A percentile compares a stretch with the other conserved stretches of the same genome.
phyloP scores from a whole-genome alignment of 2,888 invertebrate genomes.

The Cataglyphis cursor region DNA sequence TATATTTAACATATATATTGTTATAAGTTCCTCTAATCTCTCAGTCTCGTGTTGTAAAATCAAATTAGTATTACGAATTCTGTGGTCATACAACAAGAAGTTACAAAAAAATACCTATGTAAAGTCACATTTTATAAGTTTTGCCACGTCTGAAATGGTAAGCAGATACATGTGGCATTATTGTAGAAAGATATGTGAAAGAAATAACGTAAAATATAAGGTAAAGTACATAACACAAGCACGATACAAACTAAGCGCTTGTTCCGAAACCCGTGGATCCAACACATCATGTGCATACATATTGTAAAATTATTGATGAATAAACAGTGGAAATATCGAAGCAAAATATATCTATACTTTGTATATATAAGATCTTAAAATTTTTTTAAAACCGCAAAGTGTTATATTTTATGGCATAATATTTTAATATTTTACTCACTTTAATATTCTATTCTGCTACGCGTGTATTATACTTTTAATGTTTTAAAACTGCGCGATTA shows the following conservation, averaged over 20 bases:
- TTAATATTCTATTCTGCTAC: neutral
- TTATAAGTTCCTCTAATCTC: constrained; percentile 81
- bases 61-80: constrained; percentile 82
- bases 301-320: constrained; percentile 84
- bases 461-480: neutral
- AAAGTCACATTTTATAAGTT: constrained; percentile 76
- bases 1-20: constrained; percentile 77
- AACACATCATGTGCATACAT: constrained; percentile 81
- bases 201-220: constrained; percentile 63
- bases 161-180: constrained; percentile 79
- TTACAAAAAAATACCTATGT: constrained; percentile 65
- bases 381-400: constrained; percentile 12
- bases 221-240: constrained; percentile 74
- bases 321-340: constrained; percentile 82
- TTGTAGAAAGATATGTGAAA: constrained; percentile 73
- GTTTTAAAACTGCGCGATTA: constrained; percentile 5
- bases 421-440: constrained; percentile 13
- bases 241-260: constrained; percentile 77
- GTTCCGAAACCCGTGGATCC: constrained; percentile 77
- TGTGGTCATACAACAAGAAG: constrained; percentile 68
- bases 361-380: constrained; percentile 44
- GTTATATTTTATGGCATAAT: neutral
- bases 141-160: constrained; percentile 76
- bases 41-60: constrained; percentile 84
- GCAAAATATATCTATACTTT: constrained; percentile 51